Conservation (phyloP, 2,797 vertebrate genomes). For the Euthynnus affinis region DNA sequence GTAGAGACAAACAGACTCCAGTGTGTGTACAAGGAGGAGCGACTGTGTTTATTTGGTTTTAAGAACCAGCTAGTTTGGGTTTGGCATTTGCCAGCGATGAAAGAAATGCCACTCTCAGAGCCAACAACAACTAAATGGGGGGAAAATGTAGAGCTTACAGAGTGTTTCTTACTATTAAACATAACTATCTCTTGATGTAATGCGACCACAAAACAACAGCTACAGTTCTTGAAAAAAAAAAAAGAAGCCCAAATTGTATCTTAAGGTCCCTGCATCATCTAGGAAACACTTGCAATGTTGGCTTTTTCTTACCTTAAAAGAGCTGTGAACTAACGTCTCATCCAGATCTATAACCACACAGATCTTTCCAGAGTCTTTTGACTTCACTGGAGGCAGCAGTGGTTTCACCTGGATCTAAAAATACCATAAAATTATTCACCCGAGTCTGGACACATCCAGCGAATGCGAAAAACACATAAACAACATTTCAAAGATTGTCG, state of each 20-base stretch:
- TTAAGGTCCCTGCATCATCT: neutral
- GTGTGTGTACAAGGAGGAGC: conserved; percentile 11
- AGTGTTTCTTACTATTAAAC: conserved; percentile 14
- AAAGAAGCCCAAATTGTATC: neutral
- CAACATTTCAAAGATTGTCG: neutral
- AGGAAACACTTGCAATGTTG: neutral
- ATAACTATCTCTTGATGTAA: conserved; percentile 32
- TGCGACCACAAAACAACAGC: conserved; percentile 19
- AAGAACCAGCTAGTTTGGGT: conserved; percentile 49
- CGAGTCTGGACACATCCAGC: neutral
- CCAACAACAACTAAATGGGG: conserved; percentile 52
- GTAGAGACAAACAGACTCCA: conserved; percentile 30
- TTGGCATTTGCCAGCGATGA: conserved; percentile 35
- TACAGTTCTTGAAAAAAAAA: conserved; percentile 7
- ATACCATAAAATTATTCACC: neutral
- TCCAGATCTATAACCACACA: conserved; percentile 96
- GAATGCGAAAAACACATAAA: neutral
- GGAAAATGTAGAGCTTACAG: neutral
- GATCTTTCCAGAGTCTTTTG: conserved; percentile 92
- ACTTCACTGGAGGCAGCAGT: conserved; percentile 92
- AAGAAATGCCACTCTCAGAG: conserved; percentile 49
- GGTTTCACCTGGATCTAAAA: conserved; percentile 88
- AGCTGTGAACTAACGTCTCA: conserved; percentile 95
- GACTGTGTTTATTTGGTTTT: conserved; percentile 40
- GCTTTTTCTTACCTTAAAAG: conserved; percentile 89